A percentile compares a stretch with the other conserved stretches of the same genome.
phyloP scores from a whole-genome alignment of 2,797 vertebrate species.

The Pipistrellus pygmaeus region DNA sequence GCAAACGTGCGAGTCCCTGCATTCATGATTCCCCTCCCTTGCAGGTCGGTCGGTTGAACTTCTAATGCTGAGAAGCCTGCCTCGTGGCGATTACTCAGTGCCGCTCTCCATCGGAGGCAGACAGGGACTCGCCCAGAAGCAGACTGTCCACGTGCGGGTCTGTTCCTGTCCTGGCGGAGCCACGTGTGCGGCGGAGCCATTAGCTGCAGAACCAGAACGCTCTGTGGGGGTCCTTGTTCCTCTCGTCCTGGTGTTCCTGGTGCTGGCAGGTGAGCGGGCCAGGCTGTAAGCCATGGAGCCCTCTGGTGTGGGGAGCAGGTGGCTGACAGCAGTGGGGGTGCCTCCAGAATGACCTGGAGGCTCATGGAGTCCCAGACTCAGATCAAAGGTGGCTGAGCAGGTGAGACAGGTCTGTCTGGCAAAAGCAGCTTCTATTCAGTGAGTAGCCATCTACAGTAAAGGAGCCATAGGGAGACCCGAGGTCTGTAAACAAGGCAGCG shows the following conservation, averaged over 20 bases:
- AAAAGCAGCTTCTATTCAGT: background rate
- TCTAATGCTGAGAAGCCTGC: slow-evolving; percentile 83
- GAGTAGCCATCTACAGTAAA: background rate
- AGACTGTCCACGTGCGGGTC: slow-evolving; percentile 84
- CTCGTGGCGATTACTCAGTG: slow-evolving; percentile 88
- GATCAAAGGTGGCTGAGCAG: background rate
- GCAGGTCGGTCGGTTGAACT: slow-evolving; percentile 88
- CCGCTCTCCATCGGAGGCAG: slow-evolving; percentile 89
- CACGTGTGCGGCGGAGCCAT: slow-evolving; percentile 69
- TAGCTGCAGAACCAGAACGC: background rate
- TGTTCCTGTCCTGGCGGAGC: slow-evolving; percentile 86
- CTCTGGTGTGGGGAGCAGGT: background rate
- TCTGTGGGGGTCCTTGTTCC: slow-evolving; percentile 80
- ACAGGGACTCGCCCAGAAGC: slow-evolving; percentile 82
- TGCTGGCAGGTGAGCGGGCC: slow-evolving; percentile 88
- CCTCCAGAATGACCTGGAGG: background rate
- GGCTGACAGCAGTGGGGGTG: background rate
- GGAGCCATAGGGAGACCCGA: background rate
- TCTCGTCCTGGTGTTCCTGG: slow-evolving; percentile 82
- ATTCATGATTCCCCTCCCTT: background rate
- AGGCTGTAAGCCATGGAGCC: background rate
- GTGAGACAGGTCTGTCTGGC: background rate
- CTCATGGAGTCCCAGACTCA: background rate
- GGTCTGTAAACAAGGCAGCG: rapidly evolving
- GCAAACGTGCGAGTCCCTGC: rapidly evolving